Conservation (phyloP, 2,113 vertebrate species). For the Scalopus aquaticus region DNA sequence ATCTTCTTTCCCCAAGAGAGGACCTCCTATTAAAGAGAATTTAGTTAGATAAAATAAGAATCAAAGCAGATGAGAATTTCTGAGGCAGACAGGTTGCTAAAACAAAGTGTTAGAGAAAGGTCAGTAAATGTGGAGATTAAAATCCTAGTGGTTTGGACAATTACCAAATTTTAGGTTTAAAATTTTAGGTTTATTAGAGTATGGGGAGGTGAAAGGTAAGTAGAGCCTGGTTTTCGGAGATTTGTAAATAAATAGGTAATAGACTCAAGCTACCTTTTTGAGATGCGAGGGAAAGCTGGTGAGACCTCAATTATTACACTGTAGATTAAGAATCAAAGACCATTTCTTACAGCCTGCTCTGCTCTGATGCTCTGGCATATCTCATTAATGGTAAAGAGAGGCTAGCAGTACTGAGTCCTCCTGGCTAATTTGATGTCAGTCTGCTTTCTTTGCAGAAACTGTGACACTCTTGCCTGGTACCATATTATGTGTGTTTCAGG, state of each 20-base stretch:
- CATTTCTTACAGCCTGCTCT: neutral
- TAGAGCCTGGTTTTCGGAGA: neutral
- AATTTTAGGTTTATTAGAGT: neutral
- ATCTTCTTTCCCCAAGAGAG: constrained; percentile 12
- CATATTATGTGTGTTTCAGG: neutral
- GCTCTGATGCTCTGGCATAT: neutral
- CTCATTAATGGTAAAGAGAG: neutral
- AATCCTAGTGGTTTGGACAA: neutral
- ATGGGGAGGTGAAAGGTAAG: neutral
- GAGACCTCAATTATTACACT: neutral
- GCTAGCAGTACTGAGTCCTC: no score
- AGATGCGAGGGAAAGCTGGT: neutral
- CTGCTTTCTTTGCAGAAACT: neutral
- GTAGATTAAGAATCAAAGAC: neutral
- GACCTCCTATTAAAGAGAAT: neutral
- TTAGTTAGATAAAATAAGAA: neutral
- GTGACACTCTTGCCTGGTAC: neutral
- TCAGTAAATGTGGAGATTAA: neutral
- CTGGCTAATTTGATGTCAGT: neutral
- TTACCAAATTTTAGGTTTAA: neutral
- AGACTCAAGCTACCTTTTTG: neutral
- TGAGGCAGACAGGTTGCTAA: neutral
- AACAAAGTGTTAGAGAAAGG: neutral
- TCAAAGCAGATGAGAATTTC: neutral
- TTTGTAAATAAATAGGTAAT: neutral